Conservation (phyloP, 2,797 vertebrate genomes). For the Gadopsis bispinosus region DNA sequence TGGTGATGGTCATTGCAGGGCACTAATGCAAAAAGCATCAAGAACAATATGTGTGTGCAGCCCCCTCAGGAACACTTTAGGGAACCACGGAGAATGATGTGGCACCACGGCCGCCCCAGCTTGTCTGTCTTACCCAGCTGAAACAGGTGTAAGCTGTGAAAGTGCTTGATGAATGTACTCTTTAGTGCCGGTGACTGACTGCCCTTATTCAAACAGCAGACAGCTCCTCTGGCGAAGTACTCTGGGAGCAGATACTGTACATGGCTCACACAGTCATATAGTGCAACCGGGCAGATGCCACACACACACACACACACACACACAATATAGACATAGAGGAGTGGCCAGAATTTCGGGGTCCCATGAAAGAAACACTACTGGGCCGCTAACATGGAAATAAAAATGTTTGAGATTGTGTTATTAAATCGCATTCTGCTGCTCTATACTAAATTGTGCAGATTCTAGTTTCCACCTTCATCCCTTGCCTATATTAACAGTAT, state of each 20-base stretch:
- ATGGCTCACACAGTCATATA: conserved; percentile 62
- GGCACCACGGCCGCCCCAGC: conserved; percentile 64
- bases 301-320: conserved; percentile 9
- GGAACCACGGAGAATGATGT: conserved; percentile 73
- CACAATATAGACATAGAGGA: too few species aligned
- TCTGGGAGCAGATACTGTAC: conserved; percentile 75
- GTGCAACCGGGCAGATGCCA: conserved; percentile 46
- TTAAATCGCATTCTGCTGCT: too few species aligned
- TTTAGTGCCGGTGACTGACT: conserved; percentile 84
- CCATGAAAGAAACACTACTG: too few species aligned
- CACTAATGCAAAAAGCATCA: conserved; percentile 69
- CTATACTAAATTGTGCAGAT: too few species aligned
- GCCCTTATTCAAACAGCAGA: conserved; percentile 81
- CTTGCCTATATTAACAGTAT: too few species aligned
- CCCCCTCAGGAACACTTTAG: conserved; percentile 70
- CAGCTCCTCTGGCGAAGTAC: conserved; percentile 78
- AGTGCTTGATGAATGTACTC: conserved; percentile 83
- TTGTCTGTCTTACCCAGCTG: conserved; percentile 79
- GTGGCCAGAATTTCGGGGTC: too few species aligned
- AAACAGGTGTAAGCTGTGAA: conserved; percentile 83
- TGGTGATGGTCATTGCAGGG: conserved; percentile 54
- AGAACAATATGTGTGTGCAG: conserved; percentile 56
- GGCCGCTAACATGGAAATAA: too few species aligned
- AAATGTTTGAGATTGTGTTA: too few species aligned
- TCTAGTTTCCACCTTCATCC: too few species aligned